Conservation (phyloP, 2,113 vertebrate genomes). For the Sapajus apella region DNA sequence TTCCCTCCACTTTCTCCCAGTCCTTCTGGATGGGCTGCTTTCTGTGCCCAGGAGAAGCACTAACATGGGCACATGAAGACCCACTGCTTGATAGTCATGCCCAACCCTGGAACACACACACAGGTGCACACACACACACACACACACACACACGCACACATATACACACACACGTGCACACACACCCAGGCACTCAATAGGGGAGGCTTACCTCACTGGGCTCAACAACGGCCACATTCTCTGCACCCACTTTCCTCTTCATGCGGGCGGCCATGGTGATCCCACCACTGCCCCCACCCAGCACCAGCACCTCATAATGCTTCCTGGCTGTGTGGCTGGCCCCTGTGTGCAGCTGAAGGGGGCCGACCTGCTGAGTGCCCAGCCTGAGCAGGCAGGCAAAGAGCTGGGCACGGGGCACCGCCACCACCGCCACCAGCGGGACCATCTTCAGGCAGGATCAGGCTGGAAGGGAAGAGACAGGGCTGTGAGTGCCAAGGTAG, state of each 20-base stretch:
- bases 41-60: neutral
- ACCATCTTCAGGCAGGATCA: constrained; percentile 76
- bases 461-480: constrained; percentile 63
- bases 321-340: constrained; percentile 83
- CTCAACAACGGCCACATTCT: constrained; percentile 94
- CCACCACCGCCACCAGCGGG: constrained; percentile 33
- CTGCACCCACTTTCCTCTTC: constrained; percentile 93
- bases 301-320: constrained; percentile 93
- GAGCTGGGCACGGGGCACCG: constrained; percentile 45
- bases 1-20: neutral
- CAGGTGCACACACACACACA: too few relatives aligned
- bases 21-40: neutral
- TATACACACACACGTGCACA: rapidly evolving
- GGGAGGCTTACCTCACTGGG: constrained; percentile 89
- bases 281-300: constrained; percentile 94
- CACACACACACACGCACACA: neutral
- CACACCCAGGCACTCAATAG: neutral
- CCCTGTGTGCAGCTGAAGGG: constrained; percentile 77
- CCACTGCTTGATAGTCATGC: neutral
- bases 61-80: neutral
- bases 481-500: neutral
- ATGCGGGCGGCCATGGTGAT: constrained; percentile 96
- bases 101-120: neutral
- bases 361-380: constrained; percentile 57
- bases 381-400: constrained; percentile 70